Evolutionary conservation across 2,113 vertebrate genomes (phyloP).

Genomic region (Leucopsar rothschildi): DNA sequence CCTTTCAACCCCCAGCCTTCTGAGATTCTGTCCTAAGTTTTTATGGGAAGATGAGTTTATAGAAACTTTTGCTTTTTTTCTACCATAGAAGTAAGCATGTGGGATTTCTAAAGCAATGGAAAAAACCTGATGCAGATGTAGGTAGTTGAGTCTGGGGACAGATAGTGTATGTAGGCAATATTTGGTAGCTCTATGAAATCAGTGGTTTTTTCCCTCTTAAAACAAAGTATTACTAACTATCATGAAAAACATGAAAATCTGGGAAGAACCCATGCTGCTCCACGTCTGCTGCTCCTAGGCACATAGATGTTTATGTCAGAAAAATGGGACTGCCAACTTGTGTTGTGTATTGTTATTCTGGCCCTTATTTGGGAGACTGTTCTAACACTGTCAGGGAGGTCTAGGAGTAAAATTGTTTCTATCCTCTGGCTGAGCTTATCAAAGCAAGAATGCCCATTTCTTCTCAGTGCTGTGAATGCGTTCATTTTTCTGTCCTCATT

Average conservation of each 20-base stretch:
- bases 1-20: not conserved
- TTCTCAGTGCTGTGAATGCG: rapidly evolving
- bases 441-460: not conserved
- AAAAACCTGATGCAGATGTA: not conserved
- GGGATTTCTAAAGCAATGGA: not conserved
- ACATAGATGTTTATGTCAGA: rapidly evolving
- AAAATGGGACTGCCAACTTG: not conserved
- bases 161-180: not conserved
- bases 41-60: not conserved
- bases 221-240: not conserved
- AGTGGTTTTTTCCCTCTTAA: not conserved
- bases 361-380: not conserved
- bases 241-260: not conserved
- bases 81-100: not conserved
- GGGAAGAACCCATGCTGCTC: not conserved
- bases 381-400: not conserved
- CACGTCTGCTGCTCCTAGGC: not conserved
- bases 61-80: not conserved
- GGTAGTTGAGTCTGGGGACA: not conserved
- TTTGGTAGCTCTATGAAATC: not conserved
- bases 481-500: not conserved
- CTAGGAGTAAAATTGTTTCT: not conserved
- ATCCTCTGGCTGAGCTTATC: not conserved
- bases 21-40: not conserved
- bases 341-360: not conserved